Percentiles rank a stretch among this genome's conserved stretches.
phyloP scores from a whole-genome alignment of 2,797 vertebrate genomes.

The Botia almorhae region DNA sequence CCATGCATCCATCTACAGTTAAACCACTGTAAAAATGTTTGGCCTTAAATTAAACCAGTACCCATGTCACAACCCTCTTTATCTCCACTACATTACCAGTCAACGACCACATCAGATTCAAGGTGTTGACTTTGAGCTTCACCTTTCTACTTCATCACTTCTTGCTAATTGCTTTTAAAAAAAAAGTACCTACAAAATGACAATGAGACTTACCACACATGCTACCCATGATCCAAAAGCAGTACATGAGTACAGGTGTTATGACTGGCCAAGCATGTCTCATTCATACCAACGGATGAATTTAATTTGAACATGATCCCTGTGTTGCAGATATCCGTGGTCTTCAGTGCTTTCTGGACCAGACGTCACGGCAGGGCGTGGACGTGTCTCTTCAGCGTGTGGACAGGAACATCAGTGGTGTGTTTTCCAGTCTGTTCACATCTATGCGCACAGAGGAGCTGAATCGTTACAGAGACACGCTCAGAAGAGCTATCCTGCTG shows the following conservation, averaged over 20 bases:
- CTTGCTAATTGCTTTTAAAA: too few relatives aligned
- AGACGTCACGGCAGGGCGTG: slow-evolving; percentile 90
- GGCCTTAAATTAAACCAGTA: too few relatives aligned
- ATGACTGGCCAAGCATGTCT: too few relatives aligned
- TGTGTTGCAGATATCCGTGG: slow-evolving; percentile 89
- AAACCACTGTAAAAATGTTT: too few relatives aligned
- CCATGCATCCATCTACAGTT: neutral
- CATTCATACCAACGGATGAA: too few relatives aligned
- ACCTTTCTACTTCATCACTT: neutral
- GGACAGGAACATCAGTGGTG: slow-evolving; percentile 93
- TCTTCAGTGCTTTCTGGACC: slow-evolving; percentile 92
- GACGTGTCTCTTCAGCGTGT: slow-evolving; percentile 95
- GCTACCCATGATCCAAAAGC: too few relatives aligned
- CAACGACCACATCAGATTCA: neutral
- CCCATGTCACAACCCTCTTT: too few relatives aligned
- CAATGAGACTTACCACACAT: too few relatives aligned
- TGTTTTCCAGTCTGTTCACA: slow-evolving; percentile 94
- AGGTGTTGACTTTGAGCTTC: neutral
- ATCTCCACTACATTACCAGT: neutral
- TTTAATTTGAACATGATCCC: neutral
- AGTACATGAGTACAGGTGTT: too few relatives aligned
- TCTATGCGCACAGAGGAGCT: slow-evolving; percentile 96
- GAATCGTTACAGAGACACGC: slow-evolving; percentile 92
- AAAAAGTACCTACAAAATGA: too few relatives aligned
- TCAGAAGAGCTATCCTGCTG: slow-evolving; percentile 90